phyloP scores from a whole-genome alignment of 2,888 invertebrate species.

The Stenodera caucasica region DNA sequence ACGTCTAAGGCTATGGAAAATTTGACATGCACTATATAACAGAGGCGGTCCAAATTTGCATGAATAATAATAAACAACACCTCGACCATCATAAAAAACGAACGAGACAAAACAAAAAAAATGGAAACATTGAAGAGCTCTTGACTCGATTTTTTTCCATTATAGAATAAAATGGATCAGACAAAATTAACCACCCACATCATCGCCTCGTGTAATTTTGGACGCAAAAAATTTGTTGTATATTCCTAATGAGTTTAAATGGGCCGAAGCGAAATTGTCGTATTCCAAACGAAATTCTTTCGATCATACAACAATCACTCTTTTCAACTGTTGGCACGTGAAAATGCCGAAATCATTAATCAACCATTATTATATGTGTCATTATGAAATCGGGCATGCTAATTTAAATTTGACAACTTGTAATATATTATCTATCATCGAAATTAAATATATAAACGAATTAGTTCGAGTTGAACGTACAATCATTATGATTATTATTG shows the following conservation, averaged over 20 bases:
- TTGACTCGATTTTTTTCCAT: background rate
- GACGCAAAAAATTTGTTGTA: background rate
- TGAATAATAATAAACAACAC: slow-evolving; percentile 8
- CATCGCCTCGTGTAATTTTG: background rate
- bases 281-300: background rate
- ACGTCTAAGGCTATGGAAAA: background rate
- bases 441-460: slow-evolving; percentile 9
- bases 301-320: background rate
- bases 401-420: slow-evolving; percentile 14
- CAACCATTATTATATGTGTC: slow-evolving; percentile 14
- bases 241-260: slow-evolving; percentile 9
- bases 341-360: slow-evolving; percentile 10
- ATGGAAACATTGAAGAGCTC: background rate
- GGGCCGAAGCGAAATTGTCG: slow-evolving; percentile 1
- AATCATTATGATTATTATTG: slow-evolving; percentile 5
- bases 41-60: slow-evolving; percentile 12
- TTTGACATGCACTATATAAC: slow-evolving; percentile 7
- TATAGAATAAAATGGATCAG: slow-evolving; percentile 1
- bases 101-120: too few species aligned
- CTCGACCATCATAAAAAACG: background rate
- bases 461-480: slow-evolving; percentile 10
- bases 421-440: slow-evolving; percentile 14
- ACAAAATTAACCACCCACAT: slow-evolving; percentile 11
- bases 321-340: slow-evolving; percentile 10
- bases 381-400: slow-evolving; percentile 15